Percentiles rank a stretch among this genome's conserved stretches.
These are phyloP conservation scores for Drosophila paramelanica DNA, from an alignment of 2,888 invertebrate species.

Conservation along the genomic window DNA sequence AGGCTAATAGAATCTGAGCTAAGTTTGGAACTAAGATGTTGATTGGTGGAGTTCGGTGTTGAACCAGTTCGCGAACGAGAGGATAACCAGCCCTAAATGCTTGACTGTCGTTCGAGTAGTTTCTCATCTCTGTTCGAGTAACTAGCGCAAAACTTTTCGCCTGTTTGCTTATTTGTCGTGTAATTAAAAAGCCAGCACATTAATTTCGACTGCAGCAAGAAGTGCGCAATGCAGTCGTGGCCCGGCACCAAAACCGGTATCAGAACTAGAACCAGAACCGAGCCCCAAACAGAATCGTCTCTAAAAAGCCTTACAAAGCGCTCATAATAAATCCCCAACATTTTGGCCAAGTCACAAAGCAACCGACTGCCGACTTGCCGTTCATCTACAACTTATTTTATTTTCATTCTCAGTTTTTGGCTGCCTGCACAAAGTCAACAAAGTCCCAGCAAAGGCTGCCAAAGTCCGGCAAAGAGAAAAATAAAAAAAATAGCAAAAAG, in stretches of 20 bases:
- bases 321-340: constrained; percentile 63
- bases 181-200: constrained; percentile 77
- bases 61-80: constrained; percentile 2
- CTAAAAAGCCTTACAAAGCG: constrained; percentile 56
- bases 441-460: constrained; percentile 45
- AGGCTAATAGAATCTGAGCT: neutral
- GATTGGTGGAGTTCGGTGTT: neutral
- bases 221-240: constrained; percentile 69
- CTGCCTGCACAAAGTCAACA: constrained; percentile 70
- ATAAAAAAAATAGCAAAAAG: constrained; percentile 39
- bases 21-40: neutral
- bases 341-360: constrained; percentile 52
- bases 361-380: constrained; percentile 33
- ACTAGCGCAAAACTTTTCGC: constrained; percentile 56
- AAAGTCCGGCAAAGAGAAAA: constrained; percentile 47
- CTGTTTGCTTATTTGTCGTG: constrained; percentile 75
- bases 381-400: constrained; percentile 68
- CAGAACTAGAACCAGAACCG: neutral
- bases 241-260: constrained; percentile 17
- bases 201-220: constrained; percentile 70
- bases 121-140: constrained; percentile 30
- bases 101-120: constrained; percentile 11
- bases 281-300: neutral
- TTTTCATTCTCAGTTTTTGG: constrained; percentile 63
- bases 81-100: constrained; percentile 11